Conservation (phyloP, 2,113 vertebrate species). For the Apteryx mantelli region DNA sequence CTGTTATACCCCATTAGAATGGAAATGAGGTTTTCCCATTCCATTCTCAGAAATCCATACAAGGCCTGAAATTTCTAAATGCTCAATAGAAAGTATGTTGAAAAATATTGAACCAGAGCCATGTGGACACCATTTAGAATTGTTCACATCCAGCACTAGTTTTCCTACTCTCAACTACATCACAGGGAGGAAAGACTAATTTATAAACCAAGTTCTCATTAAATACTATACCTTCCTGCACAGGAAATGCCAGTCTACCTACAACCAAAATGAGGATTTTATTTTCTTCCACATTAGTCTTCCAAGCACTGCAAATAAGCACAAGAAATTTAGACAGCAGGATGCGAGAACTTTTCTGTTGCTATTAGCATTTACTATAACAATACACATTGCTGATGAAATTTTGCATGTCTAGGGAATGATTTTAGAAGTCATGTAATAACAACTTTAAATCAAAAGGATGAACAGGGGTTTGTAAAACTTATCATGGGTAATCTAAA, state of each 20-base stretch:
- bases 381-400: not conserved
- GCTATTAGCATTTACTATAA: not conserved
- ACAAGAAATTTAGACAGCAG: not conserved
- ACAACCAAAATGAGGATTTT: not conserved
- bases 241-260: not conserved
- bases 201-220: not conserved
- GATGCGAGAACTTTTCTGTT: not conserved
- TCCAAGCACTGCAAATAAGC: not conserved
- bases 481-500: not conserved
- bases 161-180: not conserved
- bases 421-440: not conserved
- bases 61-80: not conserved
- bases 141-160: not conserved
- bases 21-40: not conserved
- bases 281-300: not conserved
- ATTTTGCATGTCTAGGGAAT: not conserved
- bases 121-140: not conserved
- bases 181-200: not conserved
- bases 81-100: not conserved
- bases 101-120: not conserved
- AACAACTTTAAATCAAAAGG: not conserved
- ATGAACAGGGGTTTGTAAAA: not conserved
- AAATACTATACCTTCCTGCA: not conserved
- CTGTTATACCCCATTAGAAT: not conserved
- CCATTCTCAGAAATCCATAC: not conserved